phyloP scores from a whole-genome alignment of 2,113 vertebrate genomes.

The Anhinga rufa region DNA sequence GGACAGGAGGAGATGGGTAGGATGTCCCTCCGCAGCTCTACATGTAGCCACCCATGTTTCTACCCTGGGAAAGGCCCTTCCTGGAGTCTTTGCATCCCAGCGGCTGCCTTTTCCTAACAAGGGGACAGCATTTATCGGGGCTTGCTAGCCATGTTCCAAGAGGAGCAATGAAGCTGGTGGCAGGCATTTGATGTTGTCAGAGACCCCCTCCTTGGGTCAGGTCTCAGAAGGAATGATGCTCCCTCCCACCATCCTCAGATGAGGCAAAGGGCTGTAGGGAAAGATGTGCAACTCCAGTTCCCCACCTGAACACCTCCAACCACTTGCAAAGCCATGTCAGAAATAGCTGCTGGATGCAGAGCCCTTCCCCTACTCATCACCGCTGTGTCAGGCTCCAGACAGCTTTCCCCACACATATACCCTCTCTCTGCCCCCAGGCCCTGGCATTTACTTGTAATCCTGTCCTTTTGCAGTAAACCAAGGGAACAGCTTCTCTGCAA shows the following conservation, averaged over 20 bases:
- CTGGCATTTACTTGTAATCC: not conserved
- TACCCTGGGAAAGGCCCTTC: not conserved
- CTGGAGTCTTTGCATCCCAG: not conserved
- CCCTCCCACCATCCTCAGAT: not conserved
- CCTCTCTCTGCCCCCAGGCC: not conserved
- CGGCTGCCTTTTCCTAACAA: not conserved
- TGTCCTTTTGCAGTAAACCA: not conserved
- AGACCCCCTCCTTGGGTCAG: accelerated
- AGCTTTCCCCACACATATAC: not conserved
- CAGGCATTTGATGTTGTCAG: not conserved
- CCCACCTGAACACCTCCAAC: not conserved
- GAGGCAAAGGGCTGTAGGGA: not conserved
- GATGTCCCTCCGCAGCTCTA: not conserved
- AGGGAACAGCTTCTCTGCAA: not conserved
- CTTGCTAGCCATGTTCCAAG: too few relatives aligned
- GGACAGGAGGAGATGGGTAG: not conserved
- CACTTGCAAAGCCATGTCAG: not conserved
- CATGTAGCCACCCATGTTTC: accelerated
- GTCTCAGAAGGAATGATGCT: not conserved
- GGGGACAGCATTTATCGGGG: not conserved
- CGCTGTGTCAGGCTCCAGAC: not conserved
- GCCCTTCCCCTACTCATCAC: not conserved
- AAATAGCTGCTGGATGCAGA: not conserved
- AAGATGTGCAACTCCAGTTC: not conserved
- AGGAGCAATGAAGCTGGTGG: not conserved